Evolutionary conservation across 2,888 invertebrate species (phyloP).

Genomic region (Stenurella melanura): DNA sequence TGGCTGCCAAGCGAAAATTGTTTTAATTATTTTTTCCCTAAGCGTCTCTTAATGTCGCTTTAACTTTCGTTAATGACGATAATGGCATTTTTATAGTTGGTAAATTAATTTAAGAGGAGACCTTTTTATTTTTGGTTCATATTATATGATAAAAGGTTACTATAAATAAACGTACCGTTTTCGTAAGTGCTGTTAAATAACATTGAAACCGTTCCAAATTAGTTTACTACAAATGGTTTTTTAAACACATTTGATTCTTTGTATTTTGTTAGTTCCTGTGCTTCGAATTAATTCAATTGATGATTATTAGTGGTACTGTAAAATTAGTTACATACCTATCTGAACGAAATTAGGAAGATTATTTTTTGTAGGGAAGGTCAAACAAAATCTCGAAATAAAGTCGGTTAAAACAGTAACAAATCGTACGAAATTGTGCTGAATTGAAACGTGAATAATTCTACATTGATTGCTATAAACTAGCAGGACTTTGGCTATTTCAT

Average conservation of each 20-base stretch:
- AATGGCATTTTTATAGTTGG: constrained; percentile 25
- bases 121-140: constrained; percentile 6
- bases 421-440: too few relatives aligned
- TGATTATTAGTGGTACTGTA: too few relatives aligned
- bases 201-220: constrained; percentile 11
- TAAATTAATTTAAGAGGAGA: constrained; percentile 15
- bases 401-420: too few relatives aligned
- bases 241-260: background rate
- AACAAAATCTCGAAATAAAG: too few relatives aligned
- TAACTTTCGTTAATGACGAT: constrained; percentile 30
- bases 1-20: constrained; percentile 33
- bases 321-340: too few relatives aligned
- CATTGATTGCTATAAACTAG: too few relatives aligned
- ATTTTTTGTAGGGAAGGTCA: too few relatives aligned
- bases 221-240: background rate
- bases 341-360: too few relatives aligned
- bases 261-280: too few relatives aligned
- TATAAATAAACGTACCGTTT: constrained; percentile 8
- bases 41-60: constrained; percentile 16
- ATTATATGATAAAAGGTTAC: background rate
- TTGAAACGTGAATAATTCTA: too few relatives aligned
- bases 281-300: background rate
- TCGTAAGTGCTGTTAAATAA: background rate
- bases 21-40: constrained; percentile 28
- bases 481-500: too few relatives aligned